These are phyloP conservation scores for Corapipo altera DNA, from an alignment of 2,113 vertebrate species.

Conservation along the genomic window DNA sequence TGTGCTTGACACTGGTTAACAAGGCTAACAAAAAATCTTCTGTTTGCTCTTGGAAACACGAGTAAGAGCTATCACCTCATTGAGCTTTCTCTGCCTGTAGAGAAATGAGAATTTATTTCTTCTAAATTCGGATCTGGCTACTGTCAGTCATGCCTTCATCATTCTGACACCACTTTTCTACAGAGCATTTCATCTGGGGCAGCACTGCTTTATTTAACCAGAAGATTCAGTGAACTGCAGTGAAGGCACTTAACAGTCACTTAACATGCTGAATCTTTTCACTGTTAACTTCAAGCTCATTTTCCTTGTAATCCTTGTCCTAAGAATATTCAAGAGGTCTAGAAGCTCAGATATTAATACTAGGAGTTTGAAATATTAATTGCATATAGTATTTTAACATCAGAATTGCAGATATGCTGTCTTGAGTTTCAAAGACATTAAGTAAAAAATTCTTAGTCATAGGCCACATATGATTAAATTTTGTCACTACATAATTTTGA, in stretches of 20 bases:
- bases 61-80: not conserved
- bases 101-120: conserved; percentile 6
- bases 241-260: not conserved
- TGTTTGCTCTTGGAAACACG: not conserved
- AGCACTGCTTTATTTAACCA: not conserved
- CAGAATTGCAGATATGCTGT: not conserved
- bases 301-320: not conserved
- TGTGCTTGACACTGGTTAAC: not conserved
- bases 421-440: not conserved
- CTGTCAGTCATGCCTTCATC: not conserved
- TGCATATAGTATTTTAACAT: not conserved
- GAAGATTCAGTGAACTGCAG: not conserved
- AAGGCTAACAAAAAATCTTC: not conserved
- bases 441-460: not conserved
- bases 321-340: not conserved
- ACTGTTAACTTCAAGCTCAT: not conserved
- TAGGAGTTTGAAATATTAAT: not conserved
- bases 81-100: not conserved
- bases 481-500: not conserved
- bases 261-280: not conserved
- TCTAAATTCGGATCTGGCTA: not conserved
- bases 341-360: not conserved
- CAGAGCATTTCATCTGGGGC: not conserved
- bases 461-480: not conserved
- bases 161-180: not conserved